Base-by-base conservation (phyloP, 2,113 vertebrate species). In the Eidolon helvum region DNA sequence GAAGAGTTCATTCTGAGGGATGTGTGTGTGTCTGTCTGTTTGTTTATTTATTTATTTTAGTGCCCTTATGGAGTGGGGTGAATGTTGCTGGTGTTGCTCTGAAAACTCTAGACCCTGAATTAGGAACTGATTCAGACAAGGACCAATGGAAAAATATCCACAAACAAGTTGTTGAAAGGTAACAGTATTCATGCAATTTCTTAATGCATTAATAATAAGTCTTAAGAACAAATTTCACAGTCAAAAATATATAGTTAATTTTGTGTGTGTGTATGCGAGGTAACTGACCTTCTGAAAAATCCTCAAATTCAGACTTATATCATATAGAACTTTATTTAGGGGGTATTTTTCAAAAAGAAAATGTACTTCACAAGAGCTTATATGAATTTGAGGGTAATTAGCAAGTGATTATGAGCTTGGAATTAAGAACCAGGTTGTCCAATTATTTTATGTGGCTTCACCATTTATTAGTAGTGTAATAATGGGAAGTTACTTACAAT, bases 1-100 rank as follows among this genome's bases (percentile, higher is more conserved):
- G 68, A 85, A 50, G 61, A 33, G 2, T 45, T 96, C 28, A 95
- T 84, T 59, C 19, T 83, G 48, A 95, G 50, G 50, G 48, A 12
- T 50, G 15, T 50, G 50, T 50, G 48, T 50, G 50, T 18, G 50
- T 50, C 1, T 50, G 12, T 48, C 2, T 50, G 50, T 50, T 15
- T 50, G 50, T 50, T 15, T 16, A 5, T 50, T 50, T 94, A 4
- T 94, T 59, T 78, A 55, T 97, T 97, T 53, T 71, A 99, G 99
- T 99, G 93, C 99, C 99, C 2, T 99, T 99, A 66, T 99, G 99
- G 99, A 99, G 99, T 33, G 99, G 99, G 0, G 99, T 99, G 50
- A 99, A 99, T 0, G 99, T 99, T 84, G 99, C 99, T 71, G 99
- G 99, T 0, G 99, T 99, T 91, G 97, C 98, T 84, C 99, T 99